Evolutionary conservation across 2,797 vertebrate species (phyloP).

Genomic region (Chelmon rostratus): DNA sequence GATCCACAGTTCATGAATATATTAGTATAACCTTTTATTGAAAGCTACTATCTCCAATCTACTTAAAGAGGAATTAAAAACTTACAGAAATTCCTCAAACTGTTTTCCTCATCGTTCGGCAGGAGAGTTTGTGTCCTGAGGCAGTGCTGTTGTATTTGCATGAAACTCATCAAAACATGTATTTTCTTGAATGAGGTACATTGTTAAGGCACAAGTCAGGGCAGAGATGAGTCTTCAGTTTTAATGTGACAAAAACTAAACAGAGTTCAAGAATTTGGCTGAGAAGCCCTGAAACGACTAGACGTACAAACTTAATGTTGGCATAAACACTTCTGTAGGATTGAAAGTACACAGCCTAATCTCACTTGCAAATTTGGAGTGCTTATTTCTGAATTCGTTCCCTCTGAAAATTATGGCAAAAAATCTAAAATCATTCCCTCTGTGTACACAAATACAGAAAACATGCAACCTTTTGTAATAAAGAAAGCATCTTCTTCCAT

Average conservation of each 20-base stretch:
- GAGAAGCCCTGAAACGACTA: slow-evolving; percentile 21
- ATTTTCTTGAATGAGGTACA: slow-evolving; percentile 1
- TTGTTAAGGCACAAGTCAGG: not conserved
- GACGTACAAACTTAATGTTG: slow-evolving; percentile 22
- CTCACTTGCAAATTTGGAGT: slow-evolving; percentile 40
- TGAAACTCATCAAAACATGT: slow-evolving; percentile 15
- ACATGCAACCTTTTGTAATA: slow-evolving; percentile 22
- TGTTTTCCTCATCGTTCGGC: not conserved
- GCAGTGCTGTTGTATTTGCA: slow-evolving; percentile 16
- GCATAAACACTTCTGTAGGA: slow-evolving; percentile 15
- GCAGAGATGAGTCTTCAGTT: slow-evolving; percentile 10
- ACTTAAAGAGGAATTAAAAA: not conserved
- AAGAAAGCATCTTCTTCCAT: slow-evolving; percentile 23
- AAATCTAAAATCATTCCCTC: slow-evolving; percentile 9
- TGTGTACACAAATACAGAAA: slow-evolving; percentile 24
- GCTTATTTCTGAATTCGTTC: not conserved
- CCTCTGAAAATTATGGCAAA: not conserved
- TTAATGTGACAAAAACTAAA: slow-evolving; percentile 18
- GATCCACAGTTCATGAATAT: not conserved
- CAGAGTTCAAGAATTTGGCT: slow-evolving; percentile 13
- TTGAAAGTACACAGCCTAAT: slow-evolving; percentile 31
- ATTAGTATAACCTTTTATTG: not conserved
- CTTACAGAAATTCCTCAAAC: not conserved
- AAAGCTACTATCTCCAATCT: not conserved
- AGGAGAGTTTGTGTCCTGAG: slow-evolving; percentile 14